A percentile compares a stretch with the other conserved stretches of the same genome.
Evolutionary conservation across 2,888 invertebrate genomes (phyloP).

Genomic region (Rhogogaster chlorosoma): DNA sequence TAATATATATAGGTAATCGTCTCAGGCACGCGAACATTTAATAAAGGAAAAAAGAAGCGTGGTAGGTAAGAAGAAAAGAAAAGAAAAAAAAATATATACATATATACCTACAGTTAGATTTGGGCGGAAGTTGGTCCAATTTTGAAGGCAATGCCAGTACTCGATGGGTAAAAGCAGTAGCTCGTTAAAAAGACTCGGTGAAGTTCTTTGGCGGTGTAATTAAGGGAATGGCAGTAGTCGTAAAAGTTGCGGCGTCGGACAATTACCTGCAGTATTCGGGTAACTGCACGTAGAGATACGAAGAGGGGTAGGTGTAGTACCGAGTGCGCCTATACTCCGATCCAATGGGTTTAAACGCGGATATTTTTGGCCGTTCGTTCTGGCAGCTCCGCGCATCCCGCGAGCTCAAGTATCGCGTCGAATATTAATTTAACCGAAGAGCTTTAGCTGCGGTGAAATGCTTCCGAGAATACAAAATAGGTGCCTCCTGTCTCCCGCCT

Average conservation of each 20-base stretch:
- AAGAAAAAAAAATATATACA: too few species aligned
- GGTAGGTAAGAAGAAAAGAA: neutral
- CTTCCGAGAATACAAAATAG: slow-evolving; percentile 48
- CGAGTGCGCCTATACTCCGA: neutral
- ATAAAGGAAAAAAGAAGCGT: neutral
- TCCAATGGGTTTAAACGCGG: slow-evolving; percentile 24
- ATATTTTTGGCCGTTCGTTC: slow-evolving; percentile 47
- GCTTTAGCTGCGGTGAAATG: slow-evolving; percentile 47
- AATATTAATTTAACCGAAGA: slow-evolving; percentile 50
- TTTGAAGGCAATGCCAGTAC: neutral
- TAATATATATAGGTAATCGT: neutral
- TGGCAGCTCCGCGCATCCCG: slow-evolving; percentile 19
- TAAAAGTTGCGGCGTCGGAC: slow-evolving; percentile 35
- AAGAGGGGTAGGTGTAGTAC: slow-evolving; percentile 9
- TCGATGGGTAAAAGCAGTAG: slow-evolving; percentile 22
- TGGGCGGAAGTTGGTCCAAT: slow-evolving; percentile 12
- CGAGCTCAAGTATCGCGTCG: slow-evolving; percentile 40
- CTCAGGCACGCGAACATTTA: neutral
- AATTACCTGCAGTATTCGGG: slow-evolving; percentile 34
- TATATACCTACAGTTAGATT: neutral
- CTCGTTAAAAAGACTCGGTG: slow-evolving; percentile 40
- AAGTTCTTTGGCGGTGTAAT: slow-evolving; percentile 45
- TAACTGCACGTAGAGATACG: slow-evolving; percentile 22
- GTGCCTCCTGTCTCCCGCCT: neutral
- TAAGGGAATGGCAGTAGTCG: slow-evolving; percentile 32